Conservation (phyloP, 2,888 invertebrate genomes). For the Microplitis deprimator region DNA sequence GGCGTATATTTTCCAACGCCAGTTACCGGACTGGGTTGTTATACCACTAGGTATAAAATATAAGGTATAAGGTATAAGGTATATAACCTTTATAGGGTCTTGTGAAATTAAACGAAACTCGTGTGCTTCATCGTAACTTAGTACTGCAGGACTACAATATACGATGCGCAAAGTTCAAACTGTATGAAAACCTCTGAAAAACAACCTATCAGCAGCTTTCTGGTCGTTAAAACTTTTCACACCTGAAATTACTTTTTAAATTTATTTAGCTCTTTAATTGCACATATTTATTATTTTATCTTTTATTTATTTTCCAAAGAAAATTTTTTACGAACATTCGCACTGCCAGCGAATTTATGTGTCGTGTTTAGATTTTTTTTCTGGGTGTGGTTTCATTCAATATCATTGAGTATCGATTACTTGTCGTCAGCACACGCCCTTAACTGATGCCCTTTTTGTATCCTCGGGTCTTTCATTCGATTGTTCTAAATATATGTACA, state of each 20-base stretch:
- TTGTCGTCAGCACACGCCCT: constrained; percentile 17
- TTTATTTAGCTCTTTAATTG: neutral
- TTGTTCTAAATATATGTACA: too few species aligned
- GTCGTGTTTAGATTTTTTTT: neutral
- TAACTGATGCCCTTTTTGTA: neutral
- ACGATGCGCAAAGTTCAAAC: neutral
- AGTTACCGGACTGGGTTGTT: constrained; percentile 44
- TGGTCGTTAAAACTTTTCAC: neutral
- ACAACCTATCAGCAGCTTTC: neutral
- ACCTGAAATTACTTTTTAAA: neutral
- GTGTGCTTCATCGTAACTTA: constrained; percentile 20
- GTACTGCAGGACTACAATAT: neutral
- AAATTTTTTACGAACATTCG: neutral
- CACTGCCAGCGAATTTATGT: neutral
- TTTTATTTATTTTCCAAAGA: neutral
- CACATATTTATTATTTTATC: neutral
- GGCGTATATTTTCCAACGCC: constrained; percentile 53
- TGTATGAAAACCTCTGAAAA: neutral
- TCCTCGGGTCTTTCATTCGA: neutral
- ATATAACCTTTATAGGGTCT: constrained; percentile 57
- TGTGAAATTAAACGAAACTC: constrained; percentile 57
- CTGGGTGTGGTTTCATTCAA: constrained; percentile 6
- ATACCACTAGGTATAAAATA: neutral
- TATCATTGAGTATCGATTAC: constrained; percentile 12
- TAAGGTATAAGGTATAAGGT: neutral